phyloP scores from a whole-genome alignment of 1,140 invertebrate genomes.

The Cydia amplana region DNA sequence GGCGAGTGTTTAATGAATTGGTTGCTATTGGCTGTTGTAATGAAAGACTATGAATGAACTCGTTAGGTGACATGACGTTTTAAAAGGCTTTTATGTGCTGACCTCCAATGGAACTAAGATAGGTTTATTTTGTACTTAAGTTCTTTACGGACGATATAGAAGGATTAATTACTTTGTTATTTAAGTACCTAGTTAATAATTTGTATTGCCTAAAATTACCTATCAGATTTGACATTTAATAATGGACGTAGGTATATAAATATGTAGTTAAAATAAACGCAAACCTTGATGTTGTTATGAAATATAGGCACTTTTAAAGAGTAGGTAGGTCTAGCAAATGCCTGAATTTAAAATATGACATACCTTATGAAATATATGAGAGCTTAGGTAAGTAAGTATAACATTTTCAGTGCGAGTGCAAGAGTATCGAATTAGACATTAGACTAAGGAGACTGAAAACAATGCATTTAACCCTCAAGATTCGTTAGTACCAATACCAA shows the following conservation, averaged over 20 bases:
- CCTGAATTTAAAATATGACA: too few relatives aligned
- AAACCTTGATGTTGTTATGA: background rate
- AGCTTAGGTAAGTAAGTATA: too few relatives aligned
- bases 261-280: background rate
- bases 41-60: conserved; percentile 32
- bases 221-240: background rate
- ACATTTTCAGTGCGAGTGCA: too few relatives aligned
- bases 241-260: background rate
- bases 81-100: conserved; percentile 24
- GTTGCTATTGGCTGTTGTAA: conserved; percentile 31
- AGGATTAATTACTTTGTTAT: conserved; percentile 23
- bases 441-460: background rate
- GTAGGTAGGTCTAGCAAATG: too few relatives aligned
- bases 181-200: background rate
- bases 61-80: conserved; percentile 32
- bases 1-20: conserved; percentile 29
- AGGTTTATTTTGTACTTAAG: conserved; percentile 17
- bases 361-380: too few relatives aligned
- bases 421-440: too few relatives aligned
- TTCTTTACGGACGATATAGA: background rate
- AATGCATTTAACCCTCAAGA: background rate
- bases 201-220: background rate
- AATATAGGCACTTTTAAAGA: too few relatives aligned
- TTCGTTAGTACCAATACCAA: background rate
- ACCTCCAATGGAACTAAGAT: conserved; percentile 20